Conservation (phyloP, 1,140 invertebrate species). For the Psilanteris sp. region DNA sequence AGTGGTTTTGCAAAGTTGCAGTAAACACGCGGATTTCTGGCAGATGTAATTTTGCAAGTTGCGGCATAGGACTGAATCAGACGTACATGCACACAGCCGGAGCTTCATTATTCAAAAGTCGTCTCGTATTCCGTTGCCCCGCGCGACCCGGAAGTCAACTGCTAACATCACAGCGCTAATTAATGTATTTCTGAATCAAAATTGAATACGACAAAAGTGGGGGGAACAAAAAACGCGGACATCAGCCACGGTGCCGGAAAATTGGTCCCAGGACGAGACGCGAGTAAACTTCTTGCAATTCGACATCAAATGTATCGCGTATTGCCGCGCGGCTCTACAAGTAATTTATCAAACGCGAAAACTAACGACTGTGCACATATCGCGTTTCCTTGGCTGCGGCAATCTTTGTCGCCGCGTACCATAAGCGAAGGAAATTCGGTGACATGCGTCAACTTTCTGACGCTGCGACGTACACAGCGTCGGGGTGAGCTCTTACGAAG, state of each 20-base stretch:
- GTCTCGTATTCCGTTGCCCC: slow-evolving; percentile 73
- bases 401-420: slow-evolving; percentile 52
- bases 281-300: neutral
- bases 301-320: slow-evolving; percentile 32
- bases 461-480: slow-evolving; percentile 28
- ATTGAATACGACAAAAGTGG: neutral
- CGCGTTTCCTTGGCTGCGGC: slow-evolving; percentile 50
- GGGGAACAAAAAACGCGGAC: too few species aligned
- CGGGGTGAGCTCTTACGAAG: slow-evolving; percentile 69
- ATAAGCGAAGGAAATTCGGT: slow-evolving; percentile 41
- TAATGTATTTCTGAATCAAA: neutral
- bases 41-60: slow-evolving; percentile 41
- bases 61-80: slow-evolving; percentile 60
- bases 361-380: slow-evolving; percentile 59
- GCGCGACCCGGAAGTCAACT: too few species aligned
- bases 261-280: too few species aligned
- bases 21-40: slow-evolving; percentile 24
- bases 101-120: slow-evolving; percentile 78
- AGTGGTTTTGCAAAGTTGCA: slow-evolving; percentile 23
- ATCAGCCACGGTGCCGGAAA: too few species aligned
- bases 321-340: slow-evolving; percentile 17
- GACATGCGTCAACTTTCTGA: slow-evolving; percentile 49
- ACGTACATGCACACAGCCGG: slow-evolving; percentile 66
- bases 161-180: too few species aligned
- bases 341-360: slow-evolving; percentile 56